Conservation (phyloP, 2,888 invertebrate species). For the Abscondita cerata region DNA sequence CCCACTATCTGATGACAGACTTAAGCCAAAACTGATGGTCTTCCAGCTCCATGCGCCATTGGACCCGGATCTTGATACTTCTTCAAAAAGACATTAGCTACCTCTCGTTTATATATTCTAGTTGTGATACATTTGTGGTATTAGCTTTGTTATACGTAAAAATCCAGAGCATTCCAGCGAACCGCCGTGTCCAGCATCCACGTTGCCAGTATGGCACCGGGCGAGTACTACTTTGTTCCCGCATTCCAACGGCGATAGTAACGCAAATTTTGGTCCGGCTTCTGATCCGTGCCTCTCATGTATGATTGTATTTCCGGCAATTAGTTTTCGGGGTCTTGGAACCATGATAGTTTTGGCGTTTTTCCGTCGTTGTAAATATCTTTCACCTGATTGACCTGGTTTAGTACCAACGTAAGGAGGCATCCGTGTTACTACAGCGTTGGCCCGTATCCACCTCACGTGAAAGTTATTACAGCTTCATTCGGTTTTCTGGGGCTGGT, state of each 20-base stretch:
- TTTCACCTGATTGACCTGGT: no score
- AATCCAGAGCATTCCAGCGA: conserved; percentile 36
- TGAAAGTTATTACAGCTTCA: background rate
- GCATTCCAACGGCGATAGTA: no score
- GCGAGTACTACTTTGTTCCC: conserved; percentile 44
- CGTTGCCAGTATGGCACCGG: no score
- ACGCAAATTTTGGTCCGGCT: no score
- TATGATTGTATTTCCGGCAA: conserved; percentile 33
- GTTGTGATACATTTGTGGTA: no score
- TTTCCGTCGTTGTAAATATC: conserved; percentile 37
- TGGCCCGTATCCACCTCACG: conserved; percentile 32
- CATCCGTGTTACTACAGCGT: conserved; percentile 30
- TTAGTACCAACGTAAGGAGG: conserved; percentile 22
- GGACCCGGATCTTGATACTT: conserved; percentile 12
- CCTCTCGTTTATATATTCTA: conserved; percentile 32
- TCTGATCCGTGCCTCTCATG: no score
- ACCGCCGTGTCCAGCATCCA: conserved; percentile 37
- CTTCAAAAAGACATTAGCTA: conserved; percentile 31
- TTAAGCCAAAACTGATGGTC: no score
- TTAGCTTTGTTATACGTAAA: no score
- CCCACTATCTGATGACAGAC: no score
- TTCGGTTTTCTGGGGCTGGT: no score
- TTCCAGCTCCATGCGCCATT: conserved; percentile 16
- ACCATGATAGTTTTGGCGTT: conserved; percentile 22
- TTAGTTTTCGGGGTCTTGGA: conserved; percentile 21